Percentiles rank a stretch among this genome's conserved stretches.
Conservation (phyloP, 2,113 vertebrate genomes). For the Propithecus coquereli region DNA sequence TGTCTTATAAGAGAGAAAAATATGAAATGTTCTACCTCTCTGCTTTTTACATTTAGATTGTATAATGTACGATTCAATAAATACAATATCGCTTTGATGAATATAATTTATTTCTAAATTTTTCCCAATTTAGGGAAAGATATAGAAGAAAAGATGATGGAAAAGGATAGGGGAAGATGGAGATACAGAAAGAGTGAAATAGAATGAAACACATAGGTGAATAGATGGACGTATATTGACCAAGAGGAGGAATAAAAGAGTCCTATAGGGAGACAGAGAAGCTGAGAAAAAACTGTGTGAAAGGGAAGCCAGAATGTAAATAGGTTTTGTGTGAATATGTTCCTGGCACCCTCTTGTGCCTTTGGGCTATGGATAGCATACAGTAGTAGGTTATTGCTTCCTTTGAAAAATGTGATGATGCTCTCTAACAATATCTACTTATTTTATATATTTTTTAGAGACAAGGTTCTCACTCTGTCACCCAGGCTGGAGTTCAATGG, state of each 20-base stretch:
- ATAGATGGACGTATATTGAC: neutral
- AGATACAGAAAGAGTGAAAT: neutral
- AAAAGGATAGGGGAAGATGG: neutral
- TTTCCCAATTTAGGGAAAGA: neutral
- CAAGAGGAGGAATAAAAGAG: neutral
- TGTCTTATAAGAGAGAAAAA: neutral
- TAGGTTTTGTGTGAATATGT: neutral
- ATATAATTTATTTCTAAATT: neutral
- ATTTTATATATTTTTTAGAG: too few relatives aligned
- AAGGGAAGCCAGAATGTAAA: constrained; percentile 1
- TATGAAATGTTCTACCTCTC: neutral
- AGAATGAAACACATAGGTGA: neutral
- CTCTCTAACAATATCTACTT: neutral
- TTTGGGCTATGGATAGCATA: neutral
- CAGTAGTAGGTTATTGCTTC: neutral
- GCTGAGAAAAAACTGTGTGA: neutral
- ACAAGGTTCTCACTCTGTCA: too few relatives aligned
- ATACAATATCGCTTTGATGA: neutral
- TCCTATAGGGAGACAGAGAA: neutral
- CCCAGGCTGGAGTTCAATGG: too few relatives aligned
- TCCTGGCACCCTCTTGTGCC: neutral
- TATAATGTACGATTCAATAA: neutral
- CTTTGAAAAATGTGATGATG: constrained; percentile 21
- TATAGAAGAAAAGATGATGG: neutral
- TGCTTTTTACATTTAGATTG: neutral